phyloP scores from a whole-genome alignment of 2,888 invertebrate genomes.

The Cheilosia urbana region DNA sequence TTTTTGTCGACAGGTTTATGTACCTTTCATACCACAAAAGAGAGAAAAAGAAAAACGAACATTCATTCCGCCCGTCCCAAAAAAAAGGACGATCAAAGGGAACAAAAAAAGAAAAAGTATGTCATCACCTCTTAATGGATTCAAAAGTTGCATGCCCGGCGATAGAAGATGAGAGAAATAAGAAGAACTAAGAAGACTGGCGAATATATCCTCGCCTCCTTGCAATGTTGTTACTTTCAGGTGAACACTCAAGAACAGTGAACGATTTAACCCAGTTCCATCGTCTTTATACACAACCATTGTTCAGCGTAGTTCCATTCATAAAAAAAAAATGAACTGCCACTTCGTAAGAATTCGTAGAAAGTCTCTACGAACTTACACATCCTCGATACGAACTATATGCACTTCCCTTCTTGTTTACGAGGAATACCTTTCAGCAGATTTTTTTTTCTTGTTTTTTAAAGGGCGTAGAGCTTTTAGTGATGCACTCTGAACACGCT shows the following conservation, averaged over 20 bases:
- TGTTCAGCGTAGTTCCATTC: not conserved
- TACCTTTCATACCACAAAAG: not conserved
- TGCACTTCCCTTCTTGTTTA: not conserved
- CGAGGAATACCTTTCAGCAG: not conserved
- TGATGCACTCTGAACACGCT: not conserved
- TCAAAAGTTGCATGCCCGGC: not conserved
- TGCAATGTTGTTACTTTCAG: constrained; percentile 53
- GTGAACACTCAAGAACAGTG: constrained; percentile 61
- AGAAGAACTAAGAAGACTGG: not conserved
- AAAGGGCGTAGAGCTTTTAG: constrained; percentile 1
- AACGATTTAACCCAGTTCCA: constrained; percentile 62
- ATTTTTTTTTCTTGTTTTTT: not conserved
- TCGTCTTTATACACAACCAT: not conserved
- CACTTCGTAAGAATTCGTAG: not conserved
- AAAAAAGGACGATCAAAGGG: not conserved
- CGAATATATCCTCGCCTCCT: not conserved
- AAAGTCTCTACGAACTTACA: not conserved
- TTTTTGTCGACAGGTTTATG: not conserved
- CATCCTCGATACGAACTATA: not conserved
- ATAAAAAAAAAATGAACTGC: not conserved
- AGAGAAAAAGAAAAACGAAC: not conserved
- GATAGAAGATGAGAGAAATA: not conserved
- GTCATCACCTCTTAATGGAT: constrained; percentile 1
- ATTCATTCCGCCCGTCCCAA: not conserved
- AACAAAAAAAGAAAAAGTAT: not conserved